phyloP scores from a whole-genome alignment of 2,797 vertebrate species.

The Epinephelus awoara region DNA sequence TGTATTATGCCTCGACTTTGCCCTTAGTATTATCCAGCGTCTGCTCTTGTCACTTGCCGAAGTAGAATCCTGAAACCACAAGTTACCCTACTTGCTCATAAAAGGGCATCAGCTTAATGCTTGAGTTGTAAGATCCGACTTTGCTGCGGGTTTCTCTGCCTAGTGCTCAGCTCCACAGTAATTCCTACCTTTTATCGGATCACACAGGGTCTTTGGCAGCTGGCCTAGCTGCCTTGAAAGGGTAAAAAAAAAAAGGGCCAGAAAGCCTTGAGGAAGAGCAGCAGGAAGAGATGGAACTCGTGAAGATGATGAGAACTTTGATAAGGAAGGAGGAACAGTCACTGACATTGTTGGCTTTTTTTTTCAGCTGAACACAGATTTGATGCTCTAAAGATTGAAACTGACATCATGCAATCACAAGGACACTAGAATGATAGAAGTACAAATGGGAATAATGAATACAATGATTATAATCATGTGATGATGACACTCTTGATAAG shows the following conservation, averaged over 20 bases:
- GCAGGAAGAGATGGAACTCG: slow-evolving; percentile 44
- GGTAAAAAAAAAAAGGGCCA: background rate
- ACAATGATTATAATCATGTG: slow-evolving; percentile 27
- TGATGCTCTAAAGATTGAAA: background rate
- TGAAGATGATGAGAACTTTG: slow-evolving; percentile 42
- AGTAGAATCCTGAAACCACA: background rate
- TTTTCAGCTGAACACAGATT: slow-evolving; percentile 4
- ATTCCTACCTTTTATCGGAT: slow-evolving; percentile 14
- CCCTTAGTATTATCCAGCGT: background rate
- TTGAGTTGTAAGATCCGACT: slow-evolving; percentile 8
- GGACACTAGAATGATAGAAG: background rate
- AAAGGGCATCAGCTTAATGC: slow-evolving; percentile 21
- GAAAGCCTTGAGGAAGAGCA: slow-evolving; percentile 49
- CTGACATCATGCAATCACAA: background rate
- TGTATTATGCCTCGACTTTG: slow-evolving; percentile 4
- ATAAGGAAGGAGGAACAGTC: slow-evolving; percentile 51
- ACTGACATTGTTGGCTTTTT: slow-evolving; percentile 27
- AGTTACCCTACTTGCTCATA: background rate
- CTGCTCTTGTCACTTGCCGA: slow-evolving; percentile 11
- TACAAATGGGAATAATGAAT: background rate
- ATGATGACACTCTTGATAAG: slow-evolving; percentile 1
- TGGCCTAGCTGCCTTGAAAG: background rate
- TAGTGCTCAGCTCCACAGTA: background rate
- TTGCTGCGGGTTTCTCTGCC: background rate
- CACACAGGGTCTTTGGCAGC: slow-evolving; percentile 23